phyloP scores from a whole-genome alignment of 2,113 vertebrate species.

The Ahaetulla prasina region DNA sequence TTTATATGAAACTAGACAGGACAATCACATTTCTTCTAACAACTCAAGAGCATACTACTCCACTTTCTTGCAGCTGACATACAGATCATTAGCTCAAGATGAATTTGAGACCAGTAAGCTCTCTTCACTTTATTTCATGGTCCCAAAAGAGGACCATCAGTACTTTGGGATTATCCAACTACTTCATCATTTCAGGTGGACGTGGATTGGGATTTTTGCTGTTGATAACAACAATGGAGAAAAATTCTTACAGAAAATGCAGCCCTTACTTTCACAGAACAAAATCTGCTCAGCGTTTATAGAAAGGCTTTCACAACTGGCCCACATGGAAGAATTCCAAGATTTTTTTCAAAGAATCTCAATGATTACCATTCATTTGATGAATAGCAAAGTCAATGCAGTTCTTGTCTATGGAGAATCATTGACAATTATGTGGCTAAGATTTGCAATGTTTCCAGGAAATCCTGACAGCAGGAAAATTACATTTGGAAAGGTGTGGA shows the following conservation, averaged over 20 bases:
- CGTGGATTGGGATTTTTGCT: not conserved
- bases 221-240: not conserved
- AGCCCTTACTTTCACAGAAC: not conserved
- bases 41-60: too few relatives aligned
- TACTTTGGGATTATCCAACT: not conserved
- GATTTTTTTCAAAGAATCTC: not conserved
- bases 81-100: too few relatives aligned
- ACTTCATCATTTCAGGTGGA: not conserved
- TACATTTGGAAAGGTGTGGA: not conserved
- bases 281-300: not conserved
- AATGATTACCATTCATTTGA: not conserved
- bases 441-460: rapidly evolving
- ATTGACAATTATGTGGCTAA: not conserved
- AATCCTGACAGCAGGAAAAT: not conserved
- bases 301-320: not conserved
- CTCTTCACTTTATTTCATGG: not conserved
- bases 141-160: not conserved
- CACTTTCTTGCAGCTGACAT: too few relatives aligned
- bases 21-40: too few relatives aligned
- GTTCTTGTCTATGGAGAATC: not conserved
- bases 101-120: too few relatives aligned
- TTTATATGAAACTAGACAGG: too few relatives aligned
- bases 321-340: not conserved
- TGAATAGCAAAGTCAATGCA: not conserved
- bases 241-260: not conserved